Base-by-base conservation (phyloP, 2,797 vertebrate species). In the Fratercula arctica region DNA sequence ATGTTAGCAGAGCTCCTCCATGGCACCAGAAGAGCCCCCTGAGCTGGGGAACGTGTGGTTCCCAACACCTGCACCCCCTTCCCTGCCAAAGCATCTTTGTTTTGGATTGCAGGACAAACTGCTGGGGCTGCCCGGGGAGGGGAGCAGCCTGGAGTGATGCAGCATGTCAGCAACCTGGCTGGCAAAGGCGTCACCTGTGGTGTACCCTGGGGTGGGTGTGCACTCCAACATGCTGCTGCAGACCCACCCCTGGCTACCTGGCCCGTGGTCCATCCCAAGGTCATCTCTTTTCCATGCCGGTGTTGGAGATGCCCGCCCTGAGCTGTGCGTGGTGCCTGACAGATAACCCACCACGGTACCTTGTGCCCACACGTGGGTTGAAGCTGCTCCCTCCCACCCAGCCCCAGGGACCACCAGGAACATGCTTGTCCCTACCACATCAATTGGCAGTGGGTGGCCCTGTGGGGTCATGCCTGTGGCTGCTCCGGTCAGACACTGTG, bases 401-500 rank as follows among this genome's bases (percentile, higher is more conserved):
- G 45, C 25, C 48, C 16, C 19, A 5, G 35, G 33, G 56, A 24
- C 17, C 26, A 33, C 31, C 1, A 2, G 70, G 35, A 25, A 48
- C 10, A 1, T 1, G 1, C 20, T 45, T 33, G 51, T 72, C 72
- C 59, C 43, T 25, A 5, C 16, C 59, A 9, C 45, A 35, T 33
- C 39, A 39, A 3, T 14, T 18, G 25, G n/a, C 70, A 64, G 24
- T 0, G 6, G 41, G 41, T 74, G 61, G n/a, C 60, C 21, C 31
- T 3, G 12, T 15, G 24, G 23, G 12, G 4, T 18, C 2, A 0
- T n/a, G 75, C 25, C n/a, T n/a, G 54, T 33, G 56, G 54, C 41
- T 33, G 48, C 68, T 68, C 26, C 15, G 26, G 3, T 20, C 3
- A 3, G 29, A 33, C 6, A 9, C 18, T 0, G 1, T 4, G 16